Percentiles rank a stretch among this genome's conserved stretches.
These are phyloP conservation scores for Gracilinanus agilis DNA, from an alignment of 2,113 vertebrate species.

Conservation along the genomic window DNA sequence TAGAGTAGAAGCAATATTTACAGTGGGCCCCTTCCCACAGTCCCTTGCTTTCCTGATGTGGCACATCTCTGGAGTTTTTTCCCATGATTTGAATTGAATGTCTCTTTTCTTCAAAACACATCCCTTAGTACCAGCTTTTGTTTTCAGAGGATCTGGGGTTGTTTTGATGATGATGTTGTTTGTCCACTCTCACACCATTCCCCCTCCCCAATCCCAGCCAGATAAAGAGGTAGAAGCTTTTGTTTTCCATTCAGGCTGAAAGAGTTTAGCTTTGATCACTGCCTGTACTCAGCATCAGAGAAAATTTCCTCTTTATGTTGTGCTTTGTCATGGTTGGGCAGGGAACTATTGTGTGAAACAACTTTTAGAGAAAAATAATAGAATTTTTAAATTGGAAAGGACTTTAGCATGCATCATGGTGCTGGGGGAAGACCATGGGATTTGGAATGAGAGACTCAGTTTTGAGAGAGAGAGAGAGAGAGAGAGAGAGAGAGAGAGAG, in stretches of 20 bases:
- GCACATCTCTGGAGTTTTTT: background rate
- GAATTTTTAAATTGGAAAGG: background rate
- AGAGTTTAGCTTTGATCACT: conserved; percentile 57
- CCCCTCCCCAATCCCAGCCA: conserved; percentile 15
- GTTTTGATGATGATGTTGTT: background rate
- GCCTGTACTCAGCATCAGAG: conserved; percentile 52
- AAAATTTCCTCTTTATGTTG: conserved; percentile 66
- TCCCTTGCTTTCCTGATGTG: conserved; percentile 4
- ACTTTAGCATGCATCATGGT: background rate
- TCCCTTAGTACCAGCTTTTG: conserved; percentile 5
- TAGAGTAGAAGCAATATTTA: background rate
- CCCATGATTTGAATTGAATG: conserved; percentile 39
- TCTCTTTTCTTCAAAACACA: conserved; percentile 24
- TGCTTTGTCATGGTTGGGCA: conserved; percentile 57
- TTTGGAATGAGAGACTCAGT: background rate
- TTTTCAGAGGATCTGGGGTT: background rate
- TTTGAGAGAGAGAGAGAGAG: background rate
- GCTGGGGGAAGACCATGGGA: background rate
- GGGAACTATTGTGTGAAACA: conserved; percentile 1
- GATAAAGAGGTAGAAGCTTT: conserved; percentile 56
- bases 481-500: background rate
- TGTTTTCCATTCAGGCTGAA: conserved; percentile 69
- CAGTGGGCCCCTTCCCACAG: conserved; percentile 46
- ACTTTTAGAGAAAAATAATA: background rate
- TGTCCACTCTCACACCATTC: background rate